These are phyloP conservation scores for Euphydryas editha DNA, from an alignment of 2,888 invertebrate genomes.

Conservation along the genomic window DNA sequence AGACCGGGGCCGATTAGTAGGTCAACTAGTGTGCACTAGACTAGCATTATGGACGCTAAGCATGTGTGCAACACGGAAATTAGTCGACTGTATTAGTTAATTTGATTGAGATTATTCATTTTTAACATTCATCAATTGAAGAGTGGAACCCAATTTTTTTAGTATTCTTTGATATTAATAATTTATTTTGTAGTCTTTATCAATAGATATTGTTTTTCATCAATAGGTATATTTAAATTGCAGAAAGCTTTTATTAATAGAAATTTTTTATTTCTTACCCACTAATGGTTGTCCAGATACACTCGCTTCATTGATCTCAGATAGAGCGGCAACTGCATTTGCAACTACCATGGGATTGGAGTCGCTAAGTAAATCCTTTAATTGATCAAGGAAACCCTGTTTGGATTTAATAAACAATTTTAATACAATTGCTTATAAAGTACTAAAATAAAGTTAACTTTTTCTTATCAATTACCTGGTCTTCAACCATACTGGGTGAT, in stretches of 20 bases:
- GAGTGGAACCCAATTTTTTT: too few relatives aligned
- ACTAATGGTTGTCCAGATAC: constrained; percentile 97
- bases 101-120: too few relatives aligned
- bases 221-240: too few relatives aligned
- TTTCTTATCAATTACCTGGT: constrained; percentile 65
- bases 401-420: not conserved
- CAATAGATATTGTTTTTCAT: too few relatives aligned
- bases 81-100: too few relatives aligned
- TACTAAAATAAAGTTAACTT: not conserved
- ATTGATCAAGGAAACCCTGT: constrained; percentile 98
- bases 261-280: constrained; percentile 67
- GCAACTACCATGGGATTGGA: constrained; percentile 99
- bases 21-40: not conserved
- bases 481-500: constrained; percentile 87
- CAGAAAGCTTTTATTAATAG: too few relatives aligned
- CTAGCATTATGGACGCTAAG: not conserved
- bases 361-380: constrained; percentile 98
- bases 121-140: too few relatives aligned
- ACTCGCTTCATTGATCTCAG: constrained; percentile 99
- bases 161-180: too few relatives aligned
- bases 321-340: constrained; percentile 98
- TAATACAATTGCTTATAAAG: not conserved
- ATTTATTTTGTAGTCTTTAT: not conserved
- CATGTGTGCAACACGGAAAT: too few relatives aligned
- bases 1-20: fast-evolving